Conservation (phyloP, 2,113 vertebrate species). For the Erythrocercus mccallii region DNA sequence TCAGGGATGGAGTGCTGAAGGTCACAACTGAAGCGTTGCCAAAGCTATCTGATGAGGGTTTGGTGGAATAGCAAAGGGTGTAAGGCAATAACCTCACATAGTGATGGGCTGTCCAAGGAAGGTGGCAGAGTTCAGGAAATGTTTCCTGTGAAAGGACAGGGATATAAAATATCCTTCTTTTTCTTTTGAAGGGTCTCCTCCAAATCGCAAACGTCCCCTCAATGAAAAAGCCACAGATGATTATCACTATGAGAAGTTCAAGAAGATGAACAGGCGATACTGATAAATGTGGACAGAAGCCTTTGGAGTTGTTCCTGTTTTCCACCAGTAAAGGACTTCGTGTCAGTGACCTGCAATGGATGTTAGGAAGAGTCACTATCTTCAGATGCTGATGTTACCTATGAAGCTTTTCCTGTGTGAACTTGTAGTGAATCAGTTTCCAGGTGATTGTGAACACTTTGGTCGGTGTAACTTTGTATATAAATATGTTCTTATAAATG, state of each 20-base stretch:
- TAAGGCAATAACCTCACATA: not conserved
- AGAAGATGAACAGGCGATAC: constrained; percentile 97
- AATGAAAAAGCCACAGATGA: constrained; percentile 97
- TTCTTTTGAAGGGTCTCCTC: constrained; percentile 75
- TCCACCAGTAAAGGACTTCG: not conserved
- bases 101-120: not conserved
- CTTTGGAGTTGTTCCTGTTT: not conserved
- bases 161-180: not conserved
- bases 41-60: not conserved
- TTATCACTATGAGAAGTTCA: constrained; percentile 98
- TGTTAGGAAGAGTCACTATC: not conserved
- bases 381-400: not conserved
- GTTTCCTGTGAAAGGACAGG: not conserved
- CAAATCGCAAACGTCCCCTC: constrained; percentile 91
- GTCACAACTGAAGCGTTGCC: not conserved
- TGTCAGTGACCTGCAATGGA: not conserved
- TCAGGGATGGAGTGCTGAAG: not conserved
- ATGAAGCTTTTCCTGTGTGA: not conserved
- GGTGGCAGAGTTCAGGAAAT: not conserved
- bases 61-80: not conserved
- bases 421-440: not conserved
- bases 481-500: not conserved
- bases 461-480: not conserved
- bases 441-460: not conserved
- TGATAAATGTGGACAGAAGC: not conserved